Evolutionary conservation across 2,888 invertebrate species (phyloP), one percentile per base, ranked within the genome.

Genomic region (Amaurobius ferox): DNA sequence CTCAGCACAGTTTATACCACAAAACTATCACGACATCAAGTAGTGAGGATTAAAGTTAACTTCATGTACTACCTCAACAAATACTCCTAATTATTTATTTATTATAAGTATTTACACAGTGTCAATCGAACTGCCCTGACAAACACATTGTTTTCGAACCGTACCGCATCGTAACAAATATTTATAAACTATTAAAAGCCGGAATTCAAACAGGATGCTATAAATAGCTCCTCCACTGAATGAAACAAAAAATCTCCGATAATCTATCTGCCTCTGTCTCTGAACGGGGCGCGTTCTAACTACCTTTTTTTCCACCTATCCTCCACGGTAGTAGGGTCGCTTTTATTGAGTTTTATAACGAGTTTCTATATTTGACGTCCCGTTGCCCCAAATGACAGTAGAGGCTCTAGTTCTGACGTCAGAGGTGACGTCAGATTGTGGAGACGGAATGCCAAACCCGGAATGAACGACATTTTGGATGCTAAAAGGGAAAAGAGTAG

Each of bases 311-410:
- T 70, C 29, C 48, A 7, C 30, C 39, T 35, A 23, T 61, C 44
- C 32, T 16, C 55, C 40, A 62, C 62, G 40, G 61, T 30, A 79
- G 70, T 44, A 72, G 66, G 55, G 55, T 55, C 19, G 44, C 55
- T 23, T 79, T 79, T 72, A 79, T 79, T 79, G 79, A 79, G 79
- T 72, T 79, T 79, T 79, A 71, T 66, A 79, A 66, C 72, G 66
- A 79, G 79, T 79, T 79, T 72, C 79, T 79, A 79, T 79, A 79
- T 79, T 73, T 79, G 79, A 66, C 66, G 61, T 70, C 28, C 32
- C 72, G 32, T 64, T 77, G 30, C 66, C 71, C 72, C 72, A 79
- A 79, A 79, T 79, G 72, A 66, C 79, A 28, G 79, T 79, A 79
- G 66, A 40, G 66, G 79, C 72, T 66, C 48, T 35, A 44, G 11